Base-by-base conservation (phyloP, 2,888 invertebrate genomes). In the Sphaerophoria rueppellii region DNA sequence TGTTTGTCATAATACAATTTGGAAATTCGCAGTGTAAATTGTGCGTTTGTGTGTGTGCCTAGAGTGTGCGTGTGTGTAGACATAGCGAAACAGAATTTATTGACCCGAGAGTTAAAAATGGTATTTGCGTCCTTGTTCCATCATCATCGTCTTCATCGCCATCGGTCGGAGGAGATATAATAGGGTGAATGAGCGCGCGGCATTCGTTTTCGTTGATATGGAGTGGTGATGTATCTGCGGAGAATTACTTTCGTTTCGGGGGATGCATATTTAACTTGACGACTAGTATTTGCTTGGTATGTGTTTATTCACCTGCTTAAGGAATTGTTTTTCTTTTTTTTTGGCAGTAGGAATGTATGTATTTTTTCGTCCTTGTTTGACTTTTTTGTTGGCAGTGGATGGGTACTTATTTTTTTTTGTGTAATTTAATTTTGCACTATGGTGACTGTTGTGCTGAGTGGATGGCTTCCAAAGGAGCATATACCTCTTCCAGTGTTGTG, bases 271-370 rank as follows among this genome's bases (percentile, higher is more conserved):
- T 81, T 85, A 85, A 80, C 69, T 85, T 60, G 80, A 52, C 50
- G 75, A 37, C 65, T 65, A 69, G 52, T 76, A 63, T 76, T 80
- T 81, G 69, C 70, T 70, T 76, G 81, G 81, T 85, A 85, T 81
- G 85, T 85, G 85, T 85, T 85, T 81, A 63, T 85, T 85, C 85
- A 85, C 80, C 85, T 81, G 79, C 79, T 83, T 63, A 52, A 83
- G 80, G 80, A 80, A 63, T 77, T 82, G 43, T 48, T 65, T 63
- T 76, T 69, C 67, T 60, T 75, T 65, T 60, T 35, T 58, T 61
- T 43, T 9, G 4, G 6, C 9, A 24, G 24, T 24, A 7, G 6
- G 6, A 7, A 40, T 40, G 40, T 40, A 6, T 40, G 6, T 46
- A 24, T 14, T 46, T 48, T 9, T 24, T 34, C 24, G 24, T 60